These are phyloP conservation scores for Ormyrus rosae DNA, from an alignment of 2,888 invertebrate genomes.

Conservation along the genomic window DNA sequence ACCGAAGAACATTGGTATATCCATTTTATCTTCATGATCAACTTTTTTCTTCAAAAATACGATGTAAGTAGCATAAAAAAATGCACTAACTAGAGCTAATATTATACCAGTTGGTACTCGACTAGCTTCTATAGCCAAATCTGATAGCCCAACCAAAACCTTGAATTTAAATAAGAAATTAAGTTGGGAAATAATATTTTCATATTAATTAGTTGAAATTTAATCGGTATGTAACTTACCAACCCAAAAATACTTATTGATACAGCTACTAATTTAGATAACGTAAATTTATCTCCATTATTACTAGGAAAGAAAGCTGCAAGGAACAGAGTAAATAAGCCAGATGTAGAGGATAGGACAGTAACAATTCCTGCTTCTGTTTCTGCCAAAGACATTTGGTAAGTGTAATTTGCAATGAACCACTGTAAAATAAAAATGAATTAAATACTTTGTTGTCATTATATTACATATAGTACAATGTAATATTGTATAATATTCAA, in stretches of 20 bases:
- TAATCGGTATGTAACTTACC: constrained; percentile 78
- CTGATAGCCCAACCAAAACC: constrained; percentile 88
- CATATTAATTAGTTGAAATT: constrained; percentile 1
- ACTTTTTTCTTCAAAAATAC: constrained; percentile 91
- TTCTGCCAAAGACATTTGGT: constrained; percentile 90
- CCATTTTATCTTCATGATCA: constrained; percentile 94
- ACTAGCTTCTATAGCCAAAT: constrained; percentile 81
- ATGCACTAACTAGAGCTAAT: constrained; percentile 89
- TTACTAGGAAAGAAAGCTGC: constrained; percentile 92
- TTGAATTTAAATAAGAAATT: constrained; percentile 70
- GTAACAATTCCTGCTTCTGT: constrained; percentile 92
- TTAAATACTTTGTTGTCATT: too few relatives aligned
- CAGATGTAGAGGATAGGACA: constrained; percentile 91
- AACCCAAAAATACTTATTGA: constrained; percentile 86
- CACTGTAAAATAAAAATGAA: constrained; percentile 81
- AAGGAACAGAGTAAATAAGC: constrained; percentile 91
- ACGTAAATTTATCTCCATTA: constrained; percentile 88
- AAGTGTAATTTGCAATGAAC: constrained; percentile 95
- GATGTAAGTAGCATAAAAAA: constrained; percentile 93
- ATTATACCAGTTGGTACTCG: constrained; percentile 86
- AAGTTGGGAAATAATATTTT: constrained; percentile 23
- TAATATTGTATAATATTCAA: constrained; percentile 31
- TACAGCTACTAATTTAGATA: constrained; percentile 90
- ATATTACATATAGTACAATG: not conserved
- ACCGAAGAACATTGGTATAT: constrained; percentile 96